Percentiles rank a stretch among this genome's conserved stretches.
Conservation (phyloP, 2,888 invertebrate genomes). For the Strigamia transsilvanica region DNA sequence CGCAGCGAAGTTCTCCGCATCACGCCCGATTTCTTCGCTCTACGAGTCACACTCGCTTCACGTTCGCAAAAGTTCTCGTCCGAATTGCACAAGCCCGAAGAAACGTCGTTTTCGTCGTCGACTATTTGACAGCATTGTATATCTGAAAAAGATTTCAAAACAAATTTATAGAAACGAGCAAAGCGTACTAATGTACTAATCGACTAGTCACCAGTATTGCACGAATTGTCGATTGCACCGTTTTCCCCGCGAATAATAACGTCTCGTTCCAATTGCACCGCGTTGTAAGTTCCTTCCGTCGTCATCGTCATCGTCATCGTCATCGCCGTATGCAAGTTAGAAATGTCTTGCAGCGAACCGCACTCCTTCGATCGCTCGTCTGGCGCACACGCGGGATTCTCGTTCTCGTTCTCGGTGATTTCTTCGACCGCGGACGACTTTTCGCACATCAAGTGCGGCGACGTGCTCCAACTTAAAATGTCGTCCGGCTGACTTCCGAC, state of each 20-base stretch:
- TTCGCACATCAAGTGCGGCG: not conserved
- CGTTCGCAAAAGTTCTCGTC: not conserved
- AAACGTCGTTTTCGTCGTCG: not conserved
- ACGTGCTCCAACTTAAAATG: not conserved
- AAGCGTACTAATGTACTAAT: not conserved
- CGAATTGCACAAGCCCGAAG: not conserved
- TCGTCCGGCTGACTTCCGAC: not conserved
- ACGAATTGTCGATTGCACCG: slow-evolving; percentile 13
- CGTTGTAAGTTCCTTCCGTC: not conserved
- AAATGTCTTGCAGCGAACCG: not conserved
- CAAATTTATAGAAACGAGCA: not conserved
- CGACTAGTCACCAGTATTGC: not conserved
- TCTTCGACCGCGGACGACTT: not conserved
- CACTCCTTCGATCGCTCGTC: not conserved
- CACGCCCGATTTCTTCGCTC: not conserved
- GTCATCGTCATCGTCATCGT: not conserved
- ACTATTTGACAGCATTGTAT: not conserved
- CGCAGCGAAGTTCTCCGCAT: not conserved
- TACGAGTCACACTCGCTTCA: not conserved
- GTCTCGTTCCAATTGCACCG: not conserved
- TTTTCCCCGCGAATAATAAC: not conserved
- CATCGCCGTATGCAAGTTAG: not conserved
- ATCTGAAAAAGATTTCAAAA: too few relatives aligned
- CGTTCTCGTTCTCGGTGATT: not conserved
- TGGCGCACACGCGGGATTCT: not conserved